phyloP scores from a whole-genome alignment of 2,797 vertebrate species.

The Sylvilagus floridanus region DNA sequence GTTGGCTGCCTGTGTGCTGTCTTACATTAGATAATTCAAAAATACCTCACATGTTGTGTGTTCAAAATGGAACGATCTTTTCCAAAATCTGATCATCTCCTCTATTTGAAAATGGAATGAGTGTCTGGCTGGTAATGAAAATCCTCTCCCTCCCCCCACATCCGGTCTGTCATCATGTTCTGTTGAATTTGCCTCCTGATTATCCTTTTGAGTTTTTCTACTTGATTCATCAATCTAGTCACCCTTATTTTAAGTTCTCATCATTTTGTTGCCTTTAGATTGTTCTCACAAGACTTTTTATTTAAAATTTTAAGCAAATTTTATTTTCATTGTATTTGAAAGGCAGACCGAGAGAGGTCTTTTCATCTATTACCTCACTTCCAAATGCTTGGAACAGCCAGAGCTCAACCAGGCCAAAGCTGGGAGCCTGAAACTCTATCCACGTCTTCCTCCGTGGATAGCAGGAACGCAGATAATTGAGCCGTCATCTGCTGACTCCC shows the following conservation, averaged over 20 bases:
- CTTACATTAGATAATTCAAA: not conserved
- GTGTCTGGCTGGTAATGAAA: not conserved
- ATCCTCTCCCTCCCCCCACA: not conserved
- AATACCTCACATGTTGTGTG: not conserved
- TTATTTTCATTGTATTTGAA: too few species aligned
- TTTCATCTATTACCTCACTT: too few species aligned
- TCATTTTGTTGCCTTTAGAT: not conserved
- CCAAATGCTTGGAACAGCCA: too few species aligned
- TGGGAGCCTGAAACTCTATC: too few species aligned
- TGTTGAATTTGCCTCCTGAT: not conserved
- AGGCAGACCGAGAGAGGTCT: too few species aligned
- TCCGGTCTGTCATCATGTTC: not conserved
- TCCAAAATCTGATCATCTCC: not conserved
- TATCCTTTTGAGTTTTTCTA: not conserved
- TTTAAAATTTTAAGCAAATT: too few species aligned
- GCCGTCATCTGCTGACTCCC: too few species aligned
- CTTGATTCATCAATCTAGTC: not conserved
- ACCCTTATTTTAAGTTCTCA: not conserved
- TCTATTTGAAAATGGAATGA: not conserved
- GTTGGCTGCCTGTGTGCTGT: not conserved
- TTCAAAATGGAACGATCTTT: conserved; percentile 21
- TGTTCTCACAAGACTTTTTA: not conserved
- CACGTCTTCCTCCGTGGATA: too few species aligned
- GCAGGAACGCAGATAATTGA: too few species aligned
- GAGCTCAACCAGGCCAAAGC: too few species aligned